These are phyloP conservation scores for Cephus pulcher DNA, from an alignment of 2,888 invertebrate genomes.

Conservation along the genomic window DNA sequence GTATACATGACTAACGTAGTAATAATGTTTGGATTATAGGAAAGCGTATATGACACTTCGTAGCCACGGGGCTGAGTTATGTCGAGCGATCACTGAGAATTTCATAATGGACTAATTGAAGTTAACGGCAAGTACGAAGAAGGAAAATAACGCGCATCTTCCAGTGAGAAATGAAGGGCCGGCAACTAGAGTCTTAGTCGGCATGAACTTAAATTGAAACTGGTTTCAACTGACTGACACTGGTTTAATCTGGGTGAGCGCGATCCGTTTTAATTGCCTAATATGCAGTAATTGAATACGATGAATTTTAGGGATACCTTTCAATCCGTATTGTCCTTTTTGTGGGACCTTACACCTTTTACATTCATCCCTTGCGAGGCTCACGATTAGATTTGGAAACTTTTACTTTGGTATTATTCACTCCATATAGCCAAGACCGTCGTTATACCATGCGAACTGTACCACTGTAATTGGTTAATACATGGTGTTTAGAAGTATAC, in stretches of 20 bases:
- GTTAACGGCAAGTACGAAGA: conserved; percentile 16
- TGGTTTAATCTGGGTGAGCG: conserved; percentile 45
- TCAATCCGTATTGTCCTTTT: conserved; percentile 17
- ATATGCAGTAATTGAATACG: conserved; percentile 34
- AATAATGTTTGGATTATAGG: background rate
- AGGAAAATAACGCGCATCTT: background rate
- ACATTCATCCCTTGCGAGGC: background rate
- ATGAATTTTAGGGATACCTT: conserved; percentile 38
- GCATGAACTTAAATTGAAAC: conserved; percentile 54
- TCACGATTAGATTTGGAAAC: background rate
- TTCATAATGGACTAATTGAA: conserved; percentile 45
- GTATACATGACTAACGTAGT: background rate
- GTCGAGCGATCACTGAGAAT: conserved; percentile 10
- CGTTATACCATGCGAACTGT: background rate
- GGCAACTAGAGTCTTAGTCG: conserved; percentile 9
- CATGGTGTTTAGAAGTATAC: background rate
- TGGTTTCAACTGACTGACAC: conserved; percentile 54
- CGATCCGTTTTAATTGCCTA: conserved; percentile 35
- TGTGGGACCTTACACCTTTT: background rate
- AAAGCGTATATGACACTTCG: background rate
- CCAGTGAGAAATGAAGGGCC: conserved; percentile 25
- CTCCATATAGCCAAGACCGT: background rate
- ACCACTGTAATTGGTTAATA: background rate
- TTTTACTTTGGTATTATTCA: background rate
- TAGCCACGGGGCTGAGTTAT: background rate